These are phyloP conservation scores for Petaurus breviceps DNA, from an alignment of 2,113 vertebrate genomes.

Conservation along the genomic window DNA sequence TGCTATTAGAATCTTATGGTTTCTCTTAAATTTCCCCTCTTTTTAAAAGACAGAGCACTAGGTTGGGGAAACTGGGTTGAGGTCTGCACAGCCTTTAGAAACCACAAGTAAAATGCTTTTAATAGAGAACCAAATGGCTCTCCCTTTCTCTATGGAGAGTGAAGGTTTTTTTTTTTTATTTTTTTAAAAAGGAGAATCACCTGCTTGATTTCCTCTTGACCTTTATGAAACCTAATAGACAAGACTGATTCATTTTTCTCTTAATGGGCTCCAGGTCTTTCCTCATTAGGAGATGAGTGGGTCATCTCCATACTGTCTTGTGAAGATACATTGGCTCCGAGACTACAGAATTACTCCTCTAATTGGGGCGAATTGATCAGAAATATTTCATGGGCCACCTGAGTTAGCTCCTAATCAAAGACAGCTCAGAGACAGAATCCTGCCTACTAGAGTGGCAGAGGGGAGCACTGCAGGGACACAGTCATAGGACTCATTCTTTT, in stretches of 20 bases:
- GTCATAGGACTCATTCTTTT: not conserved
- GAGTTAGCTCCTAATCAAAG: slow-evolving; percentile 56
- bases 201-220: slow-evolving; percentile 57
- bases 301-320: slow-evolving; percentile 66
- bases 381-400: slow-evolving; percentile 65
- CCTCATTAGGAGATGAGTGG: slow-evolving; percentile 76
- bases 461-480: not conserved
- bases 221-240: slow-evolving; percentile 72
- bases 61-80: not conserved
- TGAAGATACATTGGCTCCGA: slow-evolving; percentile 74
- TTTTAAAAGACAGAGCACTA: not conserved
- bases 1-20: not conserved
- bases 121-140: not conserved
- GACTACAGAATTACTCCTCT: slow-evolving; percentile 76
- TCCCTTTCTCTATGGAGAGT: not conserved
- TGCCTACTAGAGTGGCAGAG: not conserved
- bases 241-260: slow-evolving; percentile 70
- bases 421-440: not conserved
- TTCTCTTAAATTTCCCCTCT: not conserved
- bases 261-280: slow-evolving; percentile 79
- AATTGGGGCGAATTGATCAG: slow-evolving; percentile 80
- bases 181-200: slow-evolving; percentile 35
- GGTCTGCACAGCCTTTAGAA: not conserved
- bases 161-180: slow-evolving; percentile 14
- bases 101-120: not conserved